Evolutionary conservation across 2,113 vertebrate genomes (phyloP), one percentile per base, ranked within the genome.

Genomic region (Ictidomys tridecemlineatus): DNA sequence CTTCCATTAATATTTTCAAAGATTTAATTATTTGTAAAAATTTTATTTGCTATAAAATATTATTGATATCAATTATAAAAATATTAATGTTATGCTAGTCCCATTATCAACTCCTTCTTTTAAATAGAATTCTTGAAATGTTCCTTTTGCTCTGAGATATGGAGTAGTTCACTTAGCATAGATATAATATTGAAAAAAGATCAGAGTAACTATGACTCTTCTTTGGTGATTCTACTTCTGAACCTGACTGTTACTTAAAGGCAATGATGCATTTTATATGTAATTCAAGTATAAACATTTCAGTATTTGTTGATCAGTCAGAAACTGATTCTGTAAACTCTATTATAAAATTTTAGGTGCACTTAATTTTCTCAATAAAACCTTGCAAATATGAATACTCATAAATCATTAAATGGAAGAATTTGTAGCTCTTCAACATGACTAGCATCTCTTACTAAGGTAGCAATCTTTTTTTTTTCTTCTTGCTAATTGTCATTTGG

Each of bases 271-370:
- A 84, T 93, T 96, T 94, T 89, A 73, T 70, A 65, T 76, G 17
- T 34, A 65, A 74, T 2, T 85, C 65, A 72, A 85, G 37, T 78
- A 51, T 86, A 91, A 74, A 45, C 74, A 82, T 83, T 89, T 93
- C 32, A 79, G 63, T 96, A 58, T 78, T 78, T 95, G 45, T 58
- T 91, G 28, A 78, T 24, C 39, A 85, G 9, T 80, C 51, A 94
- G 67, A 56, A 83, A 78, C 70, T 72, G 83, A 2, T 84, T 42
- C 4, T 80, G 2, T 69, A 87, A 92, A 51, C 10, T 72, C 22
- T 89, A 34, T 85, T 53, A 83, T 32, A 84, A 70, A 89, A 0
- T 89, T 87, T 76, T 70, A 3, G 42, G 5, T 61, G 0, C 51
- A 90, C 8, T 26, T 85, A 51, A 88, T 0, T 39, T 65, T 45